phyloP scores from a whole-genome alignment of 2,888 invertebrate genomes.

The Megamerina dolium region DNA sequence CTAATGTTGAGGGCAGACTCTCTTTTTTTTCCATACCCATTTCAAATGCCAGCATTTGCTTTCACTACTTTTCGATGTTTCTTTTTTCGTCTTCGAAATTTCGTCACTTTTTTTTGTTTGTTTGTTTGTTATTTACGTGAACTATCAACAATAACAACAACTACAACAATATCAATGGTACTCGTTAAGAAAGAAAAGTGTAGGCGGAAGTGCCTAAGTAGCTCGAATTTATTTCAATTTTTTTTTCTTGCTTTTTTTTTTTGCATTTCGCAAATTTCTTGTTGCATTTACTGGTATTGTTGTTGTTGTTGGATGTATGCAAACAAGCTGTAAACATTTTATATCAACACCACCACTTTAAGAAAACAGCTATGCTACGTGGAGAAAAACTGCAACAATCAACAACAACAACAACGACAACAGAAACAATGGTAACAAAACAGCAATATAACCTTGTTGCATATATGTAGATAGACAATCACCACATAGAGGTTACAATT shows the following conservation, averaged over 20 bases:
- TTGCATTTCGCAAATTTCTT: background rate
- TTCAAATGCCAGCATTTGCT: no score
- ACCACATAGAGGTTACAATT: no score
- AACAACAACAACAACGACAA: slow-evolving; percentile 10
- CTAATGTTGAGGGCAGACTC: no score
- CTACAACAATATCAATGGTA: no score
- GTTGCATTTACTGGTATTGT: background rate
- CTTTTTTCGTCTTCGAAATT: no score
- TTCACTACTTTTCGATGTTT: no score
- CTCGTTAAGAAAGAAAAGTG: no score
- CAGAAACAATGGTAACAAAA: slow-evolving; percentile 17
- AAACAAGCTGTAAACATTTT: slow-evolving; percentile 4
- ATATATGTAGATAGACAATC: no score
- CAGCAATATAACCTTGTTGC: slow-evolving; percentile 26
- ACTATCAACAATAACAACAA: no score
- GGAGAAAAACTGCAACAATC: slow-evolving; percentile 11
- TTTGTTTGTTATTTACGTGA: no score
- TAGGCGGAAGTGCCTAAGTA: slow-evolving; percentile 5
- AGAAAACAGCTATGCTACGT: background rate
- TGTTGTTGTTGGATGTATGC: background rate
- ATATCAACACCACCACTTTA: slow-evolving; percentile 2
- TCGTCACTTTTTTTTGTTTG: no score
- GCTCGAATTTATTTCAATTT: slow-evolving; percentile 5
- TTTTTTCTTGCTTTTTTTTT: slow-evolving; percentile 1
- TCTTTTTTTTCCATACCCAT: no score